Percentiles rank a stretch among this genome's conserved stretches.
phyloP scores from a whole-genome alignment of 35 echinoderm and acorn worm genomes.

The Diadema setosum region DNA sequence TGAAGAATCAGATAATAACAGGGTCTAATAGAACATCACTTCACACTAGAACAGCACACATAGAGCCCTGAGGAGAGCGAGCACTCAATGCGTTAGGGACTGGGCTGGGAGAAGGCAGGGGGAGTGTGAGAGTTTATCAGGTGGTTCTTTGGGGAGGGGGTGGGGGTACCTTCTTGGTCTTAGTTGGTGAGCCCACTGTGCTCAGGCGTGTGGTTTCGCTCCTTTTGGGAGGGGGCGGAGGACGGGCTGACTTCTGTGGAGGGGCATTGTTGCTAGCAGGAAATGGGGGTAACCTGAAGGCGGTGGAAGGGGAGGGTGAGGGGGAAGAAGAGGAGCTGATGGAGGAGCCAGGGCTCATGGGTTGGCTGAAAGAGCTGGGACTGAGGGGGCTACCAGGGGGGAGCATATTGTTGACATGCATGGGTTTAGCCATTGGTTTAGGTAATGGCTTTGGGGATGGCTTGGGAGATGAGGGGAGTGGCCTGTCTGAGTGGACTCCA shows the following conservation, averaged over 20 bases:
- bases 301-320: not conserved
- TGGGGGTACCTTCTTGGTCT: not conserved
- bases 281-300: not conserved
- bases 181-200: not conserved
- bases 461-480: constrained; percentile 17
- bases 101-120: not conserved
- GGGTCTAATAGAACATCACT: too few species aligned
- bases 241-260: not conserved
- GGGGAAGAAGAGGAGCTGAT: not conserved
- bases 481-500: not conserved
- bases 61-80: too few species aligned
- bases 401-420: not conserved
- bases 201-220: not conserved
- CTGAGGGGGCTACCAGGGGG: not conserved
- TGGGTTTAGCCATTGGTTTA: not conserved
- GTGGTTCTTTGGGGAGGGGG: not conserved
- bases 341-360: not conserved
- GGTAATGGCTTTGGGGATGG: constrained; percentile 9
- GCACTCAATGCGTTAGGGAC: too few species aligned
- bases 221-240: not conserved
- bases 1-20: too few species aligned
- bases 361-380: not conserved
- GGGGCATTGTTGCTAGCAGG: not conserved
- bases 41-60: too few species aligned
- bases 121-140: not conserved